These are phyloP conservation scores for Hirundo rustica DNA, from an alignment of 2,797 vertebrate genomes.

Conservation along the genomic window DNA sequence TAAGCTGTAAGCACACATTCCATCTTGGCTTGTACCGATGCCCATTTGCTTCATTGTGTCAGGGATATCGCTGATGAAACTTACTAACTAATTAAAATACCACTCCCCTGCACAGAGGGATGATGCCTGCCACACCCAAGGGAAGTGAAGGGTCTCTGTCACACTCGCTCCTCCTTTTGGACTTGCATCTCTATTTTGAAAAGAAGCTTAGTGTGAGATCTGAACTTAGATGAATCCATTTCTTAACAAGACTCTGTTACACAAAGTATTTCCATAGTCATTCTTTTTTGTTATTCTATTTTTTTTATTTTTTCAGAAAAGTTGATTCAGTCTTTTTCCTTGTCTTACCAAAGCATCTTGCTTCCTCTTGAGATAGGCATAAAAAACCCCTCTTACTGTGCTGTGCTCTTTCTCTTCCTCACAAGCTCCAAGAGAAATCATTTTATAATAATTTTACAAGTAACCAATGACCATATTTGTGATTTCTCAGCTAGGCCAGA, in stretches of 20 bases:
- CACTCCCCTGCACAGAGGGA: not conserved
- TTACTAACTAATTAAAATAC: not conserved
- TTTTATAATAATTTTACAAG: not conserved
- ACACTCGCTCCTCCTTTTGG: not conserved
- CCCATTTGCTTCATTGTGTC: not conserved
- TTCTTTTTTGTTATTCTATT: not conserved
- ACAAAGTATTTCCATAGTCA: not conserved
- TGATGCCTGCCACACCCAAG: not conserved
- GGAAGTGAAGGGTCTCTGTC: not conserved
- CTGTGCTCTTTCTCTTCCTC: not conserved
- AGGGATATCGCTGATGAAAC: not conserved
- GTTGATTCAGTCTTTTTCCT: not conserved
- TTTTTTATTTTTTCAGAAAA: not conserved
- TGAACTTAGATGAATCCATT: not conserved
- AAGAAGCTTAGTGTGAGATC: not conserved
- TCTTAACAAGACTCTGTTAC: not conserved
- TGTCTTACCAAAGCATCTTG: not conserved
- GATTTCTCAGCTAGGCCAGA: not conserved
- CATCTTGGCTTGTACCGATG: not conserved
- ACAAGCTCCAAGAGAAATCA: not conserved
- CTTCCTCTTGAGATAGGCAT: not conserved
- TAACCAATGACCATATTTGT: not conserved
- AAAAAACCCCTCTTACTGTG: rapidly evolving
- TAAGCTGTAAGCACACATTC: not conserved
- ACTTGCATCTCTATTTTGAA: not conserved